Conservation (phyloP, 2,113 vertebrate genomes). For the Megaleporinus macrocephalus region DNA sequence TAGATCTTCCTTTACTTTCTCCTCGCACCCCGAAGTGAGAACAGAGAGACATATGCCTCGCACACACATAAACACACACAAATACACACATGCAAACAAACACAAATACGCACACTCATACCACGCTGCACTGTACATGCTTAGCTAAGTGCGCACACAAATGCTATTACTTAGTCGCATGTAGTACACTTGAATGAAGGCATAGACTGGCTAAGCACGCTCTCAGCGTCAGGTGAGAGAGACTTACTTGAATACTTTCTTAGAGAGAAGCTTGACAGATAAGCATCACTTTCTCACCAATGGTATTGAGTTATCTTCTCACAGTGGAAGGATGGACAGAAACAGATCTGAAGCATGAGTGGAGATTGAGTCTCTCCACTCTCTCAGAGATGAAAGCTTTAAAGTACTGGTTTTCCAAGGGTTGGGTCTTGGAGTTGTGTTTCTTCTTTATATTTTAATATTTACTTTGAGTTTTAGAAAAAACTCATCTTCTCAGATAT, state of each 20-base stretch:
- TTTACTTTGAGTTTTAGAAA: no score
- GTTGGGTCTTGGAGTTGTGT: no score
- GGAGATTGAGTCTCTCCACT: no score
- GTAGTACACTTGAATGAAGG: background rate
- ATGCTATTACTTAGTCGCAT: background rate
- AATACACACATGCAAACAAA: background rate
- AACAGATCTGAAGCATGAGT: no score
- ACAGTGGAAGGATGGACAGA: no score
- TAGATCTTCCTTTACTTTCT: conserved; percentile 76
- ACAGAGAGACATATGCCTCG: conserved; percentile 66
- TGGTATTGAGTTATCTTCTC: no score
- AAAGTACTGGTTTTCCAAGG: no score
- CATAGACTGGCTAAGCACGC: background rate
- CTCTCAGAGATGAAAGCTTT: no score
- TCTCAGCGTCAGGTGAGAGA: conserved; percentile 7
- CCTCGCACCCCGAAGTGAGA: conserved; percentile 69
- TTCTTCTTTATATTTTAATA: no score
- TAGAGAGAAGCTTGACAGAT: no score
- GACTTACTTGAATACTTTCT: background rate
- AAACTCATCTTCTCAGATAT: no score
- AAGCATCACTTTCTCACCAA: no score
- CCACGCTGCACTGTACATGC: background rate
- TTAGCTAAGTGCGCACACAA: background rate
- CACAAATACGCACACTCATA: background rate
- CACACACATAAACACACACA: conserved; percentile 29